Conservation (phyloP, 2,888 invertebrate species). For the Agrotis segetum region DNA sequence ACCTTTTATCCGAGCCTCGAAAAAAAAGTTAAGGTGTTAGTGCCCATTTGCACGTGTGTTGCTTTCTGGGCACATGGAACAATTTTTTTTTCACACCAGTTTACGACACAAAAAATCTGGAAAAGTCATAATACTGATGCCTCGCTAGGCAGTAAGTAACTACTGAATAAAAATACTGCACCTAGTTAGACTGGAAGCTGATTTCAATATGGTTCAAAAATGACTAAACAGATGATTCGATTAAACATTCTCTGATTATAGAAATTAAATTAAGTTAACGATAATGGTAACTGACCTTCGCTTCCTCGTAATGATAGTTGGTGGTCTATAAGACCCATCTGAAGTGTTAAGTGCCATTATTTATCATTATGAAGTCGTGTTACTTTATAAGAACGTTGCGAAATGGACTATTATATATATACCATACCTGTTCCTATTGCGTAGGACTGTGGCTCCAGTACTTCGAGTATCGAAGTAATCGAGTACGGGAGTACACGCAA, state of each 20-base stretch:
- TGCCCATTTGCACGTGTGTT: too few relatives aligned
- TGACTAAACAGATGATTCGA: conserved; percentile 17
- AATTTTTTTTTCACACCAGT: too few relatives aligned
- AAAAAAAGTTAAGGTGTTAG: too few relatives aligned
- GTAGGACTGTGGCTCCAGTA: conserved; percentile 34
- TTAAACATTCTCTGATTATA: conserved; percentile 36
- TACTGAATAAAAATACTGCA: too few relatives aligned
- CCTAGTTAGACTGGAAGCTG: too few relatives aligned
- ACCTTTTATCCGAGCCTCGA: too few relatives aligned
- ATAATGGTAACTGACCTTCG: conserved; percentile 51
- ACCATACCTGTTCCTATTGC: conserved; percentile 35
- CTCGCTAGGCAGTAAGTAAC: too few relatives aligned
- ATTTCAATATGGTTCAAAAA: too few relatives aligned
- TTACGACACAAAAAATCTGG: too few relatives aligned
- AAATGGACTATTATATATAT: conserved; percentile 37
- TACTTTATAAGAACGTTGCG: conserved; percentile 40
- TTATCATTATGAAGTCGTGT: conserved; percentile 56
- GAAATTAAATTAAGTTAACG: conserved; percentile 27
- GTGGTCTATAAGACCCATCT: conserved; percentile 35
- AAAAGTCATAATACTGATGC: too few relatives aligned
- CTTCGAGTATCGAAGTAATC: conserved; percentile 18
- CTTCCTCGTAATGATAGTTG: conserved; percentile 27
- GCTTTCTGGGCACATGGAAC: too few relatives aligned
- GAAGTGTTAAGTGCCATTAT: conserved; percentile 45
- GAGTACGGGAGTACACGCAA: background rate